Base-by-base conservation (phyloP, 1,140 invertebrate genomes). In the Papilio glaucus region DNA sequence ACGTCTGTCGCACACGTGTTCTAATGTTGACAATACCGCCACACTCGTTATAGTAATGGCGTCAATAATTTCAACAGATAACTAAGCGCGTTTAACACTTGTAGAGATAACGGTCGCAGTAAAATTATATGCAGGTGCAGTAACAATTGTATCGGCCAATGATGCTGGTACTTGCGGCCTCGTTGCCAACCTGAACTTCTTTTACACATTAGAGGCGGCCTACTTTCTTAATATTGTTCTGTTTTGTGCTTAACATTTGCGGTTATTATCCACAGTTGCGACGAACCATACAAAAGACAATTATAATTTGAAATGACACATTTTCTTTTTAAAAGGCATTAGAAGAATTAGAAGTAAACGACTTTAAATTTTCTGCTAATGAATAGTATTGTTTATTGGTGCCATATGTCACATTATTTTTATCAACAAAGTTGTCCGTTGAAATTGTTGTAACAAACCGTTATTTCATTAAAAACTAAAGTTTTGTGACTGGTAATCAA, bases 231-330 rank as follows among this genome's bases (percentile, higher is more conserved):
- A 7, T 41, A 45, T 49, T 68, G 41, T 49, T n/a, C 41, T 68
- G 13, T 37, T 18, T 26, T 53, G 33, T 33, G 67, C 21, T 29
- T 13, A 42, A 69, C 67, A 29, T 69, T 69, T 69, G 67, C 42
- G 67, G 42, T 69, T 69, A 53, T 29, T 24, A 53, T 53, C 29
- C 65, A 26, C 65, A 53, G 42, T 49, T 45, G 24, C 26, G 13
- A 53, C 24, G 9, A 69, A 69, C n/a, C 18, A 69, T 53, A 53
- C 45, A 69, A 69, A 69, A 69, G 67, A 69, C 67, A 53, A 69
- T 69, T 53, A 53, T 49, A 21, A 69, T 29, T 37, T 69, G 24
- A 33, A 69, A 69, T 69, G 29, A 69, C 15, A 53, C n/a, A 15
- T 67, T 15, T 15, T 24, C 38, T 26, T 15, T 69, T 42, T 53